Evolutionary conservation across 2,797 vertebrate species (phyloP), one percentile per base, ranked within the genome.

Genomic region (Protosalanx chinensis): DNA sequence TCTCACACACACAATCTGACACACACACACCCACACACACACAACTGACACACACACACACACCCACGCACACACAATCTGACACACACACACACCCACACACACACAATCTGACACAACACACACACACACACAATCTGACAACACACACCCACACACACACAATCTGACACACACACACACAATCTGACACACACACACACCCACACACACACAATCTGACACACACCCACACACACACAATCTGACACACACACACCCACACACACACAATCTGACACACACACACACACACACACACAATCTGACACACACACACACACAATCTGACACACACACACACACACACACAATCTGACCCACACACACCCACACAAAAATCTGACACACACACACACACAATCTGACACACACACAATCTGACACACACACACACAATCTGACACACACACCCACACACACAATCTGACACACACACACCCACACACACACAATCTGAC

Each of bases 321-420:
- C 57, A 59, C 20, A 58, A 18, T 20, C n/a, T n/a, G 18, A 23
- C 56, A 23, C 69, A 81, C 79, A 12, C n/a, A n/a, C n/a, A n/a
- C n/a, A n/a, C n/a, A n/a, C n/a, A n/a, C n/a, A n/a, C n/a, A n/a
- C n/a, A n/a, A n/a, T n/a, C n/a, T n/a, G n/a, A n/a, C n/a, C n/a
- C n/a, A n/a, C n/a, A n/a, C n/a, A n/a, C n/a, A n/a, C n/a, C n/a
- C n/a, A n/a, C n/a, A n/a, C n/a, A n/a, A n/a, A n/a, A n/a, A n/a
- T n/a, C n/a, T n/a, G n/a, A n/a, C 71, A 33, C 72, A 61, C 65
- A 64, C 62, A 63, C 63, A 68, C 70, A 68, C 69, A n/a, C n/a
- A n/a, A n/a, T n/a, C n/a, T n/a, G n/a, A n/a, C n/a, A n/a, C n/a
- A n/a, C n/a, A n/a, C n/a, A n/a, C n/a, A n/a, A n/a, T n/a, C n/a